Evolutionary conservation across 2,888 invertebrate species (phyloP), one percentile per base, ranked within the genome.

Genomic region (Allolobophora icterica): DNA sequence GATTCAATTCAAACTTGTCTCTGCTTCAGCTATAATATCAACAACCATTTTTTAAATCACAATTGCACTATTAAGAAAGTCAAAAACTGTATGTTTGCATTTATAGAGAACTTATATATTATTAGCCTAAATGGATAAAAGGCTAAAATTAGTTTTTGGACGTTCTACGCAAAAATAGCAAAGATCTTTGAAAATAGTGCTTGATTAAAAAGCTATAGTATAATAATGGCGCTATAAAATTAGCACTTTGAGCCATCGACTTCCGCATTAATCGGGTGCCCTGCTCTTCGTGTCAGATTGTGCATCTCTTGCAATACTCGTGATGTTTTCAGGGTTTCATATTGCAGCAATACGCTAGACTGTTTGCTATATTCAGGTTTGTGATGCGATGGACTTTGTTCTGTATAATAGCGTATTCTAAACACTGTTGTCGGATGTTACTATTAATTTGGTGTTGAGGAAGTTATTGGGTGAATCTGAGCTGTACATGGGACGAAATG

Each of bases 371-470:
- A n/a, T 71, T 5, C 30, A 30, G 30, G 71, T 71, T n/a, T 71
- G 71, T n/a, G 71, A n/a, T 71, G 71, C n/a, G 71, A 71, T 71
- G 71, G 71, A 71, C 71, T 71, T 71, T 71, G 71, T 71, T 71
- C 71, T n/a, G 71, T 8, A n/a, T 71, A 71, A 71, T 71, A n/a
- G n/a, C 71, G 71, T n/a, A n/a, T n/a, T 71, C 15, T n/a, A n/a
- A 71, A 71, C 71, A n/a, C n/a, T 71, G 71, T 71, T 71, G 71
- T n/a, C 71, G n/a, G 71, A 71, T n/a, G 71, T n/a, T 71, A 71
- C 71, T n/a, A 71, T 71, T n/a, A n/a, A 71, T 71, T 30, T n/a
- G 6, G 71, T 71, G 71, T n/a, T 71, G 71, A 71, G 11, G 71
- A 71, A 71, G 30, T 71, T 17, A 71, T 71, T n/a, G 30, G 0